phyloP scores from a whole-genome alignment of 2,113 vertebrate species.

The Camelus dromedarius region DNA sequence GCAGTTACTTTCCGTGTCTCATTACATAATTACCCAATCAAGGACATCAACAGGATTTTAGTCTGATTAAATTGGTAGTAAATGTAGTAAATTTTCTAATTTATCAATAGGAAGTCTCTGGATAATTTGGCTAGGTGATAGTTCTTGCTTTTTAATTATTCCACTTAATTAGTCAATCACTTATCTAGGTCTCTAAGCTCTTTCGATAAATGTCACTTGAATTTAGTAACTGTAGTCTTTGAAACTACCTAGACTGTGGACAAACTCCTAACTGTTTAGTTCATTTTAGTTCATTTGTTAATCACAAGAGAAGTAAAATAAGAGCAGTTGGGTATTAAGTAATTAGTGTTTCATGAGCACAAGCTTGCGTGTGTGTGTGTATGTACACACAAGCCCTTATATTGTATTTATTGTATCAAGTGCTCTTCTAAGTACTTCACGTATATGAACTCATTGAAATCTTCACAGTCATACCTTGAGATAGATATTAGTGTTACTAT shows the following conservation, averaged over 20 bases:
- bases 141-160: constrained; percentile 82
- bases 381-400: not conserved
- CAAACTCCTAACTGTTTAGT: constrained; percentile 78
- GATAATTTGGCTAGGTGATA: constrained; percentile 83
- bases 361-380: not conserved
- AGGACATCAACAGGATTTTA: constrained; percentile 78
- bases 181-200: constrained; percentile 78
- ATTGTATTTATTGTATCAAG: not conserved
- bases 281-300: constrained; percentile 80
- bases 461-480: not conserved
- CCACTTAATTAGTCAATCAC: constrained; percentile 78
- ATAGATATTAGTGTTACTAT: not conserved
- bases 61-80: constrained; percentile 77
- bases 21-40: constrained; percentile 63
- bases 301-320: constrained; percentile 61
- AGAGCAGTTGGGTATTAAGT: constrained; percentile 80
- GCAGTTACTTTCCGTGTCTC: constrained; percentile 19
- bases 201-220: constrained; percentile 83
- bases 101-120: constrained; percentile 80
- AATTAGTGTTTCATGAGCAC: constrained; percentile 65
- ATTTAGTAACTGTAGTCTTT: constrained; percentile 83
- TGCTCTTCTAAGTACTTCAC: not conserved
- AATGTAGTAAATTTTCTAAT: constrained; percentile 79
- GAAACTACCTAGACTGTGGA: constrained; percentile 74
- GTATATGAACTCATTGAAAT: constrained; percentile 6